These are phyloP conservation scores for Rhinogobius similis DNA, from an alignment of 2,113 vertebrate species.

Conservation along the genomic window DNA sequence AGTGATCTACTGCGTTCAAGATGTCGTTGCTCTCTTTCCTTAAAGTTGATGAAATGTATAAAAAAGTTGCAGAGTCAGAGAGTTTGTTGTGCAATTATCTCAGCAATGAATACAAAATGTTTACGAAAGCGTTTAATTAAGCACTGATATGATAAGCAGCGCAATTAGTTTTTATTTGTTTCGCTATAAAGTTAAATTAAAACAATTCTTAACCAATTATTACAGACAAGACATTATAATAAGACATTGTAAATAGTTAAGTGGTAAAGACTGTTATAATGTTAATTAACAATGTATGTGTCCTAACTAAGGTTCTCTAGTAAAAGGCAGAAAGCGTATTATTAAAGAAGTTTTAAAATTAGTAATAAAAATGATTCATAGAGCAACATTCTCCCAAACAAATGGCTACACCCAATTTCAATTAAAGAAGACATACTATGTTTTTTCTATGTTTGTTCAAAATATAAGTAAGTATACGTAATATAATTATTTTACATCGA, in stretches of 20 bases:
- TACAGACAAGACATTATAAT: background rate
- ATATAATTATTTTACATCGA: too few relatives aligned
- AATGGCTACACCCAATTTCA: too few relatives aligned
- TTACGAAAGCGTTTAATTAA: background rate
- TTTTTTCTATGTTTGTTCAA: too few relatives aligned
- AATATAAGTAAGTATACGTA: too few relatives aligned
- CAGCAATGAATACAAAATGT: slow-evolving; percentile 1
- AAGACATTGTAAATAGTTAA: background rate
- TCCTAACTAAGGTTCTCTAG: background rate
- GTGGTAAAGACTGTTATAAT: background rate
- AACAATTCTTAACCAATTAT: slow-evolving; percentile 17
- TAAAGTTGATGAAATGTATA: background rate
- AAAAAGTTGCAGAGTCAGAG: background rate
- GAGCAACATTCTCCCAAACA: too few relatives aligned
- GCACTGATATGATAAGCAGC: background rate
- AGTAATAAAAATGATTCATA: background rate
- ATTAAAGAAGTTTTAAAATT: background rate
- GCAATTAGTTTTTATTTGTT: background rate
- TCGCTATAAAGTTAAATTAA: slow-evolving; percentile 19
- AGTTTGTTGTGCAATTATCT: background rate
- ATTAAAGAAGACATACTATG: too few relatives aligned
- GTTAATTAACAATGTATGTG: background rate
- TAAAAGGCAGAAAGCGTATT: background rate
- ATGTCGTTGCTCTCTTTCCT: background rate
- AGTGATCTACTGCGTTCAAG: too few relatives aligned